Conservation (phyloP, 53 echinoderm and acorn worm genomes). For the Pentamera pediparva region DNA sequence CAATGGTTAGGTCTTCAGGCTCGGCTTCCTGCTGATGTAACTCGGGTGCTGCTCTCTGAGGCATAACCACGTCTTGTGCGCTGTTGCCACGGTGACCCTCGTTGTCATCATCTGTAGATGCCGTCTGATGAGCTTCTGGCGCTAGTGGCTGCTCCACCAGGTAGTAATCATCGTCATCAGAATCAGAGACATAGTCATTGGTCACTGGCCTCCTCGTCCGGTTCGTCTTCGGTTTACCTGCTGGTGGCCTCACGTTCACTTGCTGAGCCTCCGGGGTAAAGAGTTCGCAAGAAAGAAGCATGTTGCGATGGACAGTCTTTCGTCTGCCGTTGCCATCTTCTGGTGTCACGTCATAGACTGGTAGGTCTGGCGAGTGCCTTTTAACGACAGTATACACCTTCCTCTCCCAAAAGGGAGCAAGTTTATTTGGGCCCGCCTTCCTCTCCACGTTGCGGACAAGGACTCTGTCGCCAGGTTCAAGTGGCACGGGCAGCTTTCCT, state of each 20-base stretch:
- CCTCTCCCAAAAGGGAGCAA: constrained; percentile 48
- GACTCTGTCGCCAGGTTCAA: constrained; percentile 56
- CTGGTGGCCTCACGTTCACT: no score
- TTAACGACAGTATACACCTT: constrained; percentile 39
- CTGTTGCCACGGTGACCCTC: no score
- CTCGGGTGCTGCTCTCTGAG: no score
- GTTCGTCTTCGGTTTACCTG: no score
- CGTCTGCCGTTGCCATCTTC: constrained; percentile 29
- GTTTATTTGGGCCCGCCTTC: constrained; percentile 51
- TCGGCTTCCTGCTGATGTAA: no score
- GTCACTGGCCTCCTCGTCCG: no score
- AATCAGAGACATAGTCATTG: not conserved
- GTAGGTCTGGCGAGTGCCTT: constrained; percentile 35
- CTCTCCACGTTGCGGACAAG: constrained; percentile 41
- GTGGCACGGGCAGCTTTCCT: constrained; percentile 4
- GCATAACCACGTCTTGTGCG: no score
- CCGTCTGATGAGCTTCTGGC: not conserved
- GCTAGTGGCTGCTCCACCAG: not conserved
- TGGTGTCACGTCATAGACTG: constrained; percentile 53
- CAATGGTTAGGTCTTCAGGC: no score
- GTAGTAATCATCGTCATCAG: constrained; percentile 15
- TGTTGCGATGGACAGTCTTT: constrained; percentile 43
- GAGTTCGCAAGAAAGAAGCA: constrained; percentile 46
- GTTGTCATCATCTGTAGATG: no score
- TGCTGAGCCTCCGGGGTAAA: constrained; percentile 25